Base-by-base conservation (phyloP, 2,888 invertebrate species). In the Pseudococcus jackbeardsleyi region DNA sequence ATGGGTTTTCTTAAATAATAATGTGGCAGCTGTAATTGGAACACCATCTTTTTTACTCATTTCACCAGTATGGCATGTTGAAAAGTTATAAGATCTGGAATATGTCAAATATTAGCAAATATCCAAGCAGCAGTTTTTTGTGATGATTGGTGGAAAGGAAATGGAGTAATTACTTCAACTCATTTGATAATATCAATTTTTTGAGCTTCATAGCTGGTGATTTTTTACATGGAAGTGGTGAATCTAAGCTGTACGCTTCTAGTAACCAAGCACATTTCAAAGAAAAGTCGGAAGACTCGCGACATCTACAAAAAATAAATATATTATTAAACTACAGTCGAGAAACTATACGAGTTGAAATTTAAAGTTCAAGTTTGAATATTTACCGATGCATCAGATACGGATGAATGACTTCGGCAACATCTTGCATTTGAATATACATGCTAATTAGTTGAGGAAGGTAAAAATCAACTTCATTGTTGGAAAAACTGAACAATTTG, bases 371-470 rank as follows among this genome's bases (percentile, higher is more conserved):
- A 79, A 12, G 9, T 84, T 19, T 84, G 22, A 72, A 88, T 77
- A 33, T 33, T 3, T 33, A 96, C 95, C 97, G 95, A 92, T 95
- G 93, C 50, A 96, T 94, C 89, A 97, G 92, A 92, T 96, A 96
- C 8, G 96, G 95, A 92, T 96, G 96, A 89, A 96, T 93, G 90
- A 96, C 97, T 93, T 99, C 99, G 88, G 99, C 99, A 90, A 99
- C 95, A 91, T 99, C 99, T 91, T 96, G 96, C 95, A 98, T 97
- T 93, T 99, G 98, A 92, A 99, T 96, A 92, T 99, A 99, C 97
- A 99, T 98, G 91, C 97, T 97, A 91, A 99, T 96, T 91, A 99
- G 93, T 92, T 99, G 99, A 84, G 99, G 99, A 91, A 99, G 94
- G 93, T 99, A 99, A 92, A 99, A 97, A 93, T 99, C 99, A 90